Percentiles rank a stretch among this genome's conserved stretches.
Conservation (phyloP, 92 coral and sea anemone genomes). For the Porites evermanni region DNA sequence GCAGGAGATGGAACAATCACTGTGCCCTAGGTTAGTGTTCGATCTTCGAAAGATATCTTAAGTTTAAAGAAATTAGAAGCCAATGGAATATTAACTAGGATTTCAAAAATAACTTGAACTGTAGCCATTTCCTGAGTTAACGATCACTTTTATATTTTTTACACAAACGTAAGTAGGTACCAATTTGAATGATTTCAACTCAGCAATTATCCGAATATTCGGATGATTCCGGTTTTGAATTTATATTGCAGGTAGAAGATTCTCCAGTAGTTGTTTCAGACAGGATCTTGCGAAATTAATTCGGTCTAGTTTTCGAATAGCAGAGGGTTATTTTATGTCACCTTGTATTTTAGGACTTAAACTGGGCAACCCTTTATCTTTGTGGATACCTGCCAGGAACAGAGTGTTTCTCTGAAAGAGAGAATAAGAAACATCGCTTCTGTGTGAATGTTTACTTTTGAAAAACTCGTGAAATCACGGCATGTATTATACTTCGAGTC, state of each 20-base stretch:
- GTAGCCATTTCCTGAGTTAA: too few relatives aligned
- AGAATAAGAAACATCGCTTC: neutral
- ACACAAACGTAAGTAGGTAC: neutral
- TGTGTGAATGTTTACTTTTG: neutral
- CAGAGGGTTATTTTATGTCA: too few relatives aligned
- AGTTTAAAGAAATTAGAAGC: neutral
- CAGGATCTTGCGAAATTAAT: neutral
- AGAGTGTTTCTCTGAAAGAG: neutral
- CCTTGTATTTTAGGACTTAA: too few relatives aligned
- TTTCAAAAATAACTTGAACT: neutral
- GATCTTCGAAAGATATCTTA: neutral
- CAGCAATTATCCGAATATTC: too few relatives aligned
- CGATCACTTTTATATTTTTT: too few relatives aligned
- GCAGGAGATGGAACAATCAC: conserved; percentile 74
- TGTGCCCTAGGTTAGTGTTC: conserved; percentile 73
- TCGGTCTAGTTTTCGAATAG: neutral
- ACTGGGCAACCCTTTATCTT: too few relatives aligned
- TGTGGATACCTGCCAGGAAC: too few relatives aligned
- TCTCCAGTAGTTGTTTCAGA: neutral
- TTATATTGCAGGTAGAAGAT: neutral
- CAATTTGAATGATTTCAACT: too few relatives aligned
- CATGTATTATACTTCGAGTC: too few relatives aligned
- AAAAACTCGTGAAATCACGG: neutral
- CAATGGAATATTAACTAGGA: neutral
- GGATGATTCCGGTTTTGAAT: neutral